Conservation (phyloP, 2,113 vertebrate genomes). For the Guaruba guarouba region DNA sequence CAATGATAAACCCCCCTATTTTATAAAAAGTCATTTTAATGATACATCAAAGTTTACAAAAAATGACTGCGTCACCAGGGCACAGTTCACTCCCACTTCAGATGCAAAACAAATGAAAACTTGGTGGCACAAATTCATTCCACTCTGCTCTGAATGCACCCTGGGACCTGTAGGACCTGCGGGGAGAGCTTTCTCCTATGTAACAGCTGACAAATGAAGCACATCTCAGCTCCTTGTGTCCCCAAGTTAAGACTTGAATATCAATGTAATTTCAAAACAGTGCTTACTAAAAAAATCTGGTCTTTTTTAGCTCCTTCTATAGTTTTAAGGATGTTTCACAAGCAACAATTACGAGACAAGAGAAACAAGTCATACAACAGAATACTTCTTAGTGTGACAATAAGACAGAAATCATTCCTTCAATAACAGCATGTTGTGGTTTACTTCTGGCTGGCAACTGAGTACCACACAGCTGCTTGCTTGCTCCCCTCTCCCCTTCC, state of each 20-base stretch:
- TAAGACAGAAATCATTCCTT: not conserved
- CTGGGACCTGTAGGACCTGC: not conserved
- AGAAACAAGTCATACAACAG: not conserved
- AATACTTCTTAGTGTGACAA: not conserved
- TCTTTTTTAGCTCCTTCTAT: not conserved
- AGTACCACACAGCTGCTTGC: not conserved
- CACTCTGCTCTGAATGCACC: rapidly evolving
- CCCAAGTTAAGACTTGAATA: not conserved
- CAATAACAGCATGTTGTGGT: not conserved
- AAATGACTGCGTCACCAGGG: not conserved
- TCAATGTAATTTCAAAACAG: not conserved
- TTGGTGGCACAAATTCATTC: rapidly evolving
- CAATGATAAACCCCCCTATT: rapidly evolving
- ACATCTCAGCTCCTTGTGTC: not conserved
- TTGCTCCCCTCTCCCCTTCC: not conserved
- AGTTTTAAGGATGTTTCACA: not conserved
- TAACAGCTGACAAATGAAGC: not conserved
- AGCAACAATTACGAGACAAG: not conserved
- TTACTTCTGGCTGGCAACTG: not conserved
- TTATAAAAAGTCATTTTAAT: not conserved
- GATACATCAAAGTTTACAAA: not conserved
- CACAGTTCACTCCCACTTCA: not conserved
- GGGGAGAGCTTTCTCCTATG: not conserved
- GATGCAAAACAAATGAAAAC: not conserved
- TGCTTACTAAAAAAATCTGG: not conserved